Conservation (phyloP, 2,888 invertebrate species). For the Adela reaumurella region DNA sequence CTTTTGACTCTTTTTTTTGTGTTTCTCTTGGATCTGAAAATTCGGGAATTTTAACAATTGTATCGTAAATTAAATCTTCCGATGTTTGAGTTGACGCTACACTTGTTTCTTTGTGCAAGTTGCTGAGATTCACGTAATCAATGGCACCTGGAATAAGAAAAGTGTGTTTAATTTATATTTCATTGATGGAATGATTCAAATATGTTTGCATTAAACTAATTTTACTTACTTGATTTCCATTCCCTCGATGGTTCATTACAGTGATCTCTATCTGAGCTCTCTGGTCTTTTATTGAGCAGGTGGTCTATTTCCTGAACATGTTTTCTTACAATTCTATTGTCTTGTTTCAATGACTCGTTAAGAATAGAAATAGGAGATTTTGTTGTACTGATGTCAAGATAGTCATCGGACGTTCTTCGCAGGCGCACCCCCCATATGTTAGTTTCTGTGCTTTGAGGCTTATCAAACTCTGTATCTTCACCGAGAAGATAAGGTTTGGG, state of each 20-base stretch:
- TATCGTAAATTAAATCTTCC: neutral
- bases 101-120: neutral
- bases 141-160: neutral
- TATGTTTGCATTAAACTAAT: too few relatives aligned
- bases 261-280: neutral
- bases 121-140: neutral
- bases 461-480: constrained; percentile 56
- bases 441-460: constrained; percentile 8
- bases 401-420: neutral
- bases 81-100: neutral
- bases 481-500: constrained; percentile 73
- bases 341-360: neutral
- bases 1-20: too few relatives aligned
- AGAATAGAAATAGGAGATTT: neutral
- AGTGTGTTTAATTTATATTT: too few relatives aligned
- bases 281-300: neutral
- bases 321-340: neutral
- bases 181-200: too few relatives aligned
- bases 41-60: neutral
- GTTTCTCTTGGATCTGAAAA: too few relatives aligned
- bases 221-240: neutral
- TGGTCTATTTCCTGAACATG: neutral
- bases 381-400: neutral
- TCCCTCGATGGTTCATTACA: neutral
- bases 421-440: constrained; percentile 45